These are phyloP conservation scores for Macrochelys suwanniensis DNA, from an alignment of 2,797 vertebrate genomes.

Conservation along the genomic window DNA sequence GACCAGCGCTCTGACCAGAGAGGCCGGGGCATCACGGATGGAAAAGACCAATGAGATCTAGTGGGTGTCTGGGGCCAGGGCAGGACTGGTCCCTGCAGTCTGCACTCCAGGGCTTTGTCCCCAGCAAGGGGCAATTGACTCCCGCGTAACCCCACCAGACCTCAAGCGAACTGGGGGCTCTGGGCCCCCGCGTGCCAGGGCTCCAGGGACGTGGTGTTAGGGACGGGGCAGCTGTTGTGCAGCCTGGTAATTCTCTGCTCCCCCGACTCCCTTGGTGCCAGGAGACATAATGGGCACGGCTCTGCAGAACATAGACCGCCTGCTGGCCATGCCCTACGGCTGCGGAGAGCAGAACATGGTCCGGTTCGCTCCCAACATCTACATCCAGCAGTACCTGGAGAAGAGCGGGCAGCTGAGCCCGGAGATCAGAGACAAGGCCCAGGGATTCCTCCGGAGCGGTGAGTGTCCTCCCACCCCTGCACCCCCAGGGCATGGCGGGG, in stretches of 20 bases:
- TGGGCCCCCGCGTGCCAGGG: neutral
- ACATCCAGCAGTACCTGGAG: slow-evolving; percentile 89
- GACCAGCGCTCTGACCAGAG: no score
- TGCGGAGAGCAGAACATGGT: slow-evolving; percentile 93
- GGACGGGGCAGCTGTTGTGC: neutral
- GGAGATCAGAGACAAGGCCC: slow-evolving; percentile 77
- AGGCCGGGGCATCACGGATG: no score
- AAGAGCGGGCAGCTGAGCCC: slow-evolving; percentile 84
- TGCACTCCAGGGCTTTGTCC: no score
- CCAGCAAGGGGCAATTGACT: no score
- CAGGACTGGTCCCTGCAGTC: no score
- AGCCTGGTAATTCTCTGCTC: neutral
- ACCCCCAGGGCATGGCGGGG: neutral
- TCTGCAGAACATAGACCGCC: slow-evolving; percentile 87
- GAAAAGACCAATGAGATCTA: no score
- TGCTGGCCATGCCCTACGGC: slow-evolving; percentile 88
- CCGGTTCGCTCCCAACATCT: slow-evolving; percentile 89
- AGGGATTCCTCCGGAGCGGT: slow-evolving; percentile 86
- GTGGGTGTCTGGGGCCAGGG: no score
- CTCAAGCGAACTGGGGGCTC: neutral
- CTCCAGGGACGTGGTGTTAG: neutral
- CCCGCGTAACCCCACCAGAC: no score
- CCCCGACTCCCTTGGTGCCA: slow-evolving; percentile 33
- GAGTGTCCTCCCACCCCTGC: neutral
- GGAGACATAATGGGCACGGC: slow-evolving; percentile 90